Evolutionary conservation across 1,140 invertebrate species (phyloP).

Genomic region (Agrypnia vestita): DNA sequence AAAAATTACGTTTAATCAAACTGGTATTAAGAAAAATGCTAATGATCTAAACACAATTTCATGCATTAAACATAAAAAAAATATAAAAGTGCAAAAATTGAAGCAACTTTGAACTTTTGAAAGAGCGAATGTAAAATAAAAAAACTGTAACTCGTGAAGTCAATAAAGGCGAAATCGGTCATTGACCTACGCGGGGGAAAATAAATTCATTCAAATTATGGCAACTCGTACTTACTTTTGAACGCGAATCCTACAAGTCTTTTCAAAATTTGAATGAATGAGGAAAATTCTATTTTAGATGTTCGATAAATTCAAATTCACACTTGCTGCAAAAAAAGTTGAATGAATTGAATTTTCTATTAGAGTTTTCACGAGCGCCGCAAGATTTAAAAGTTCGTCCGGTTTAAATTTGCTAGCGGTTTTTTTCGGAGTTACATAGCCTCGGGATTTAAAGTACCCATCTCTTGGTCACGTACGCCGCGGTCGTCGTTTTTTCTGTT

Average conservation of each 20-base stretch:
- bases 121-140: not conserved
- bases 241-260: too few species aligned
- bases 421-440: slow-evolving; percentile 12
- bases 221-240: too few species aligned
- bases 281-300: too few species aligned
- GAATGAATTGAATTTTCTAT: too few species aligned
- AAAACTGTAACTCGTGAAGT: not conserved
- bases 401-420: slow-evolving; percentile 21
- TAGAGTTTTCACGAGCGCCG: not conserved
- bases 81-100: not conserved
- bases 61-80: not conserved
- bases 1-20: too few species aligned
- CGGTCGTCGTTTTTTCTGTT: slow-evolving; percentile 18
- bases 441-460: slow-evolving; percentile 6
- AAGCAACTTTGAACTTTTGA: not conserved
- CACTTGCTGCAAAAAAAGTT: too few species aligned
- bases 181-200: slow-evolving; percentile 4
- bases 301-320: too few species aligned
- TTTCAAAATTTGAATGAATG: too few species aligned
- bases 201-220: not conserved
- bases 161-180: not conserved
- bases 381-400: not conserved
- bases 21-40: too few species aligned
- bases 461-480: slow-evolving; percentile 29
- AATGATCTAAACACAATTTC: not conserved